Evolutionary conservation across 30 jellyfish, hydroid and myxozoan genomes (phyloP), one percentile per base, ranked within the genome.

Genomic region (Mastigias papua): DNA sequence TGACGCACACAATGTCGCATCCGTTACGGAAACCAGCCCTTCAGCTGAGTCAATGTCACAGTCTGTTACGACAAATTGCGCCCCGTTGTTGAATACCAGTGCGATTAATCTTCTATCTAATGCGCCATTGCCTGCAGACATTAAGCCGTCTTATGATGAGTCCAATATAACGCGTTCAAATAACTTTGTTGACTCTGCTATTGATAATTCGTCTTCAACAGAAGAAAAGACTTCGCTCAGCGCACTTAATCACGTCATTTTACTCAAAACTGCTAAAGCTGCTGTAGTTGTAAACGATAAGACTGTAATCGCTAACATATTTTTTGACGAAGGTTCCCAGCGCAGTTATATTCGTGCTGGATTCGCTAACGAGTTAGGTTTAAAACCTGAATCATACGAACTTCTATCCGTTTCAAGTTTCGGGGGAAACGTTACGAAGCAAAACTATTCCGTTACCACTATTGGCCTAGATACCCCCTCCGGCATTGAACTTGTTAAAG

Each of bases 391-490:
- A 35, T 63, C 90, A 10, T 80, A 80, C 90, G 90, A 80, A 48
- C 71, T 10, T 20, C 48, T 80, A 27, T 80, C 90, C 1, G 81
- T 80, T 32, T 80, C 90, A 28, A 80, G 90, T 60, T n/a, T 80
- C 67, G 82, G 90, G 22, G 90, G 90, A 25, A 33, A 31, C 29
- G 46, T 80, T 10, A 80, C 82, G 34, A 42, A 29, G 17, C 81
- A 64, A 16, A 80, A 65, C 70, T 60, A 80, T 80, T 81, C 82
- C 32, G 90, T 80, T 10, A 13, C 90, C 22, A 61, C 76, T 20
- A 80, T 80, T 60, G 90, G 90, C 51, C 72, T 80, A 28, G 82
- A 80, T 30, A 80, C 90, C 81, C 62, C 90, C 72, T 20, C 90
- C 5, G 90, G 90, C 21, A 62, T 64, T 21, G 70, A 80, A 80